A percentile compares a stretch with the other conserved stretches of the same genome.
Conservation (phyloP, 2,797 vertebrate species). For the Amblyopsis hoosieri region DNA sequence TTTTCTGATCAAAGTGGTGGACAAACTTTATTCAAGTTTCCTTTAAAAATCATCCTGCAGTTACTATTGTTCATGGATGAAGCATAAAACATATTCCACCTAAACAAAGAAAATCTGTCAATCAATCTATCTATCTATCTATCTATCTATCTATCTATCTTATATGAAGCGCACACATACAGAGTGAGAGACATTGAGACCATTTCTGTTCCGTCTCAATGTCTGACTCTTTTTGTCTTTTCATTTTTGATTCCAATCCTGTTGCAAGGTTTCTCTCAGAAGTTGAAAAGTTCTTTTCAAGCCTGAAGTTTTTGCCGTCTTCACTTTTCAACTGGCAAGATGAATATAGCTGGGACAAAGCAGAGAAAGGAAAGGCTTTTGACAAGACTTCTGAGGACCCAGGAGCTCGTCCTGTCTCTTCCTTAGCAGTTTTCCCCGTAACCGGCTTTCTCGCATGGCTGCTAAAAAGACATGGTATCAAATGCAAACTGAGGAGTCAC, state of each 20-base stretch:
- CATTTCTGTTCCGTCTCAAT: too few relatives aligned
- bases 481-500: conserved; percentile 77
- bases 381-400: conserved; percentile 76
- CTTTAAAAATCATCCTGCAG: conserved; percentile 28
- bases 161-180: background rate
- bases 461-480: conserved; percentile 73
- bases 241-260: conserved; percentile 67
- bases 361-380: conserved; percentile 71
- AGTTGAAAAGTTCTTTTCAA: conserved; percentile 78
- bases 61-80: conserved; percentile 37
- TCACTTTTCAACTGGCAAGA: conserved; percentile 76
- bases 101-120: too few relatives aligned
- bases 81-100: conserved; percentile 16
- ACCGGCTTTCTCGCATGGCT: conserved; percentile 70
- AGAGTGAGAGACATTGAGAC: background rate
- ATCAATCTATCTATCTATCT: background rate
- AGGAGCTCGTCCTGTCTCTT: conserved; percentile 74
- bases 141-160: background rate
- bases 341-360: conserved; percentile 80
- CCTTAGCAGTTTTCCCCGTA: conserved; percentile 69
- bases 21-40: conserved; percentile 70
- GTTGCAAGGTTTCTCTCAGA: conserved; percentile 72
- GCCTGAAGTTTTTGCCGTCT: conserved; percentile 72
- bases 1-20: conserved; percentile 59
- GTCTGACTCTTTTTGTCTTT: conserved; percentile 19